Evolutionary conservation across 2,888 invertebrate species (phyloP).

Genomic region (Protonemura montana): DNA sequence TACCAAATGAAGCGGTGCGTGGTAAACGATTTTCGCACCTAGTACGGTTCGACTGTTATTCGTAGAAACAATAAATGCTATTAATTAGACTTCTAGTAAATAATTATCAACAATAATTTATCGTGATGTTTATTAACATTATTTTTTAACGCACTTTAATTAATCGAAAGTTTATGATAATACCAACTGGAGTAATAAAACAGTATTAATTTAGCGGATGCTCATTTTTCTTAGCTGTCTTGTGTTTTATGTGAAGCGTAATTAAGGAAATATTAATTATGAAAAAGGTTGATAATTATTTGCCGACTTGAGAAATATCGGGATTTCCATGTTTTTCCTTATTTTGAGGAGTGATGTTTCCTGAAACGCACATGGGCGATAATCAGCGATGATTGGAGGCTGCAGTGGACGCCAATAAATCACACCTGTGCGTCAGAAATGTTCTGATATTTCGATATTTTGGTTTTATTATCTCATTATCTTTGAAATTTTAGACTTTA

Average conservation of each 20-base stretch:
- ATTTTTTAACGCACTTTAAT: conserved; percentile 7
- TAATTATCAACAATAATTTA: not conserved
- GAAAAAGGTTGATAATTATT: not conserved
- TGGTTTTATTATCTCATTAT: too few species aligned
- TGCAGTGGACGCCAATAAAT: too few species aligned
- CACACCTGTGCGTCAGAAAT: too few species aligned
- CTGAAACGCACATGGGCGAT: too few species aligned
- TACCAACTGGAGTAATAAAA: conserved; percentile 2
- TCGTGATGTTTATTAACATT: not conserved
- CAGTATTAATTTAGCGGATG: conserved; percentile 19
- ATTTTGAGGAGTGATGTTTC: too few species aligned
- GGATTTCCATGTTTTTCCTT: too few species aligned
- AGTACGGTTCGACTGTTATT: not conserved
- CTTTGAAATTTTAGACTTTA: too few species aligned
- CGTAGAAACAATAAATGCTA: not conserved
- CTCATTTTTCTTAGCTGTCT: conserved; percentile 12
- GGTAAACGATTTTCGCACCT: not conserved
- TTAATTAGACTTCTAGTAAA: not conserved
- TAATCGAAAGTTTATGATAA: conserved; percentile 20
- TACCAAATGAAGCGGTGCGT: not conserved
- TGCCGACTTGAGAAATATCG: not conserved
- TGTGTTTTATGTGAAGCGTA: not conserved
- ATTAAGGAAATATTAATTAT: not conserved
- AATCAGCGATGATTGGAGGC: too few species aligned
- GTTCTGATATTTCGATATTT: too few species aligned